These are phyloP conservation scores for Puffinus mauretanicus DNA, from an alignment of 2,113 vertebrate genomes.

Conservation along the genomic window DNA sequence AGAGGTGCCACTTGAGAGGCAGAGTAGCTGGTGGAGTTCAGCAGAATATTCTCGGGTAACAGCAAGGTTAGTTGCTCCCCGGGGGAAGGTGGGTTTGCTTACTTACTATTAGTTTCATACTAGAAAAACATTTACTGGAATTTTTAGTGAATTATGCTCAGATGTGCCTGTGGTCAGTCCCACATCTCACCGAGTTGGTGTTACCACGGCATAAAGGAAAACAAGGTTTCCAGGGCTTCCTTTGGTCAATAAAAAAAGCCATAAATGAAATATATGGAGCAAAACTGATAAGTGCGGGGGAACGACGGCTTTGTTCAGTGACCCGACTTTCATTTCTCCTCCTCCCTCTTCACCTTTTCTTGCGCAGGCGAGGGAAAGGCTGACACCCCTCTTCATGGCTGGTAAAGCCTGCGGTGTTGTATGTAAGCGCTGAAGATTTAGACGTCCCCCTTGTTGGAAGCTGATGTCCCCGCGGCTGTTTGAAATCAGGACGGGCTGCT, in stretches of 20 bases:
- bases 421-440: background rate
- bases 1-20: background rate
- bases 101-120: slow-evolving; percentile 50
- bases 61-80: slow-evolving; percentile 26
- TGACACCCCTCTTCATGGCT: background rate
- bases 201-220: slow-evolving; percentile 13
- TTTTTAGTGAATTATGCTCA: slow-evolving; percentile 40
- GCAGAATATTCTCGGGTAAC: slow-evolving; percentile 30
- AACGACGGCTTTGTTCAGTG: background rate
- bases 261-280: slow-evolving; percentile 30
- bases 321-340: background rate
- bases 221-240: slow-evolving; percentile 26
- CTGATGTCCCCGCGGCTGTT: background rate
- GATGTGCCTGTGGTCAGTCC: slow-evolving; percentile 48
- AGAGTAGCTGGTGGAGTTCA: slow-evolving; percentile 8
- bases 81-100: slow-evolving; percentile 25
- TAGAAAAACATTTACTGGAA: slow-evolving; percentile 53
- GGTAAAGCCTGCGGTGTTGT: background rate
- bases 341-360: background rate
- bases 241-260: slow-evolving; percentile 6
- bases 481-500: background rate
- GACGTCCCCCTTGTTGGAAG: rapidly evolving
- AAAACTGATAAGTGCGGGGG: background rate
- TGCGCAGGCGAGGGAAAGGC: background rate
- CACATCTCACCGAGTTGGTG: background rate